Percentiles rank a stretch among this genome's conserved stretches.
These are phyloP conservation scores for Odontomyia ornata DNA, from an alignment of 2,888 invertebrate genomes.

Conservation along the genomic window DNA sequence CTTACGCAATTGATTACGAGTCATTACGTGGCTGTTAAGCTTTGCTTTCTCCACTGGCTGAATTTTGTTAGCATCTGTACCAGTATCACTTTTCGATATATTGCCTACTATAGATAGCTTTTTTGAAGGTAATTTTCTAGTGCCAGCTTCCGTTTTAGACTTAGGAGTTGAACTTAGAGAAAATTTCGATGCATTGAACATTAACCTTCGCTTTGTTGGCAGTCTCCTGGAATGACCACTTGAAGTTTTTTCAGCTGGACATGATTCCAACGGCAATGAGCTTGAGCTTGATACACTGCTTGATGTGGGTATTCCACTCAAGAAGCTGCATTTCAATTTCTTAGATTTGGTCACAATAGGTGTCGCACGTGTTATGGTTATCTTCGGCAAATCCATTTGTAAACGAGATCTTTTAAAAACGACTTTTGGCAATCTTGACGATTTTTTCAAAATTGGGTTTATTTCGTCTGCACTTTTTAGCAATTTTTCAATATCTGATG, in stretches of 20 bases:
- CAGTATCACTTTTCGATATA: not conserved
- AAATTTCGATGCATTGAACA: not conserved
- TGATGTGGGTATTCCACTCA: not conserved
- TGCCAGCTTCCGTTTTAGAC: not conserved
- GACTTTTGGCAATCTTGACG: slow-evolving; percentile 4
- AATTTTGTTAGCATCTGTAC: not conserved
- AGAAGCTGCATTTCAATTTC: not conserved
- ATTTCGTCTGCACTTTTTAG: not conserved
- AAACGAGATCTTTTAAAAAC: not conserved
- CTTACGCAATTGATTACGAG: not conserved
- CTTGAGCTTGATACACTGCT: not conserved
- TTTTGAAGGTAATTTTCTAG: not conserved
- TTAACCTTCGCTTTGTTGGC: slow-evolving; percentile 6
- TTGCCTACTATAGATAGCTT: not conserved
- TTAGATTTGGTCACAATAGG: not conserved
- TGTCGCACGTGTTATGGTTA: not conserved
- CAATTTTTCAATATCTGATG: not conserved
- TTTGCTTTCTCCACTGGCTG: slow-evolving; percentile 2
- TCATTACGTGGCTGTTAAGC: slow-evolving; percentile 28
- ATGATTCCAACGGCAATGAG: not conserved
- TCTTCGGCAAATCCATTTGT: not conserved
- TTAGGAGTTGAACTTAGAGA: slow-evolving; percentile 1
- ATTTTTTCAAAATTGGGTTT: not conserved
- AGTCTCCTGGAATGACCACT: not conserved
- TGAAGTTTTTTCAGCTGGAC: not conserved